These are phyloP conservation scores for Phallusia fumigata DNA, from an alignment of 23 tunicate genomes.

Conservation along the genomic window DNA sequence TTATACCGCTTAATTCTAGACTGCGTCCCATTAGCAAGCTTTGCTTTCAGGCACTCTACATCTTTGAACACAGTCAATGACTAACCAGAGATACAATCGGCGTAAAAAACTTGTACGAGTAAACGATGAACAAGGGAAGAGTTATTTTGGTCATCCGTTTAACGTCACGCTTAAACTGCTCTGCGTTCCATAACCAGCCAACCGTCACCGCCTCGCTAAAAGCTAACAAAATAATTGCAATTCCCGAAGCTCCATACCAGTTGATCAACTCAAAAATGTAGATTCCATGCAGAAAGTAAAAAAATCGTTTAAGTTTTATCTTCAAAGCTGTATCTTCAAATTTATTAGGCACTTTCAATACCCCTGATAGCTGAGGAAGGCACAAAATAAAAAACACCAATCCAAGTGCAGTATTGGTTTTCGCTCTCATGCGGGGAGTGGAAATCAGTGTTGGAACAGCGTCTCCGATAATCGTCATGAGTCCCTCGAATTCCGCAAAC, in stretches of 20 bases:
- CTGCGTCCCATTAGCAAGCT: no score
- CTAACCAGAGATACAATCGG: neutral
- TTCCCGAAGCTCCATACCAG: neutral
- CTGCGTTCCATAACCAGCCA: constrained; percentile 19
- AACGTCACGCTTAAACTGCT: neutral
- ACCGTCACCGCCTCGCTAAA: neutral
- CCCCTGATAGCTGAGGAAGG: neutral
- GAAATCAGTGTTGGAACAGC: constrained; percentile 8
- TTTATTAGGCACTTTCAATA: neutral
- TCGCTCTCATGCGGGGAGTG: neutral
- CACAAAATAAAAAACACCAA: neutral
- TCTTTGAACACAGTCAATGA: no score
- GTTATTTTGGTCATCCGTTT: neutral
- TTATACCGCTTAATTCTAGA: no score
- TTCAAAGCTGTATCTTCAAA: no score
- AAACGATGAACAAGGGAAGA: neutral
- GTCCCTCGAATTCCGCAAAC: constrained; percentile 17
- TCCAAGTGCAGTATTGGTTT: neutral
- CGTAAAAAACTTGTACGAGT: constrained; percentile 1
- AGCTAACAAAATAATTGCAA: neutral
- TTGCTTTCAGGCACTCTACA: no score
- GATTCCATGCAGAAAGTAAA: no score
- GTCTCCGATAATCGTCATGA: constrained; percentile 4
- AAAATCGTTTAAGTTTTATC: no score
- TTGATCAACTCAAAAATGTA: constrained; percentile 8